Evolutionary conservation across 1,140 invertebrate genomes (phyloP).

Genomic region (Cyphomyrmex costatus): DNA sequence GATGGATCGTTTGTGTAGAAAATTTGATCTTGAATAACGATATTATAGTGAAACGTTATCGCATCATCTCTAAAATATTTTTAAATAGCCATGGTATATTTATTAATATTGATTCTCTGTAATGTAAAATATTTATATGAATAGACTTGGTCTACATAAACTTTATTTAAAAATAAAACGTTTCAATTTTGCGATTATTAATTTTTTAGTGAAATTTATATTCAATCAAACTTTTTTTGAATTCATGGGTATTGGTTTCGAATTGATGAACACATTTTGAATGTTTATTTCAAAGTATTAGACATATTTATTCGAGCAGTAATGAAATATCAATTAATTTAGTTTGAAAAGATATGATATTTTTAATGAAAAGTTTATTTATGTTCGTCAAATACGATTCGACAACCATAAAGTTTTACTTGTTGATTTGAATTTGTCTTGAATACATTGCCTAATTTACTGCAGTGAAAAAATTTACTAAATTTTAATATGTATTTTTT

Average conservation of each 20-base stretch:
- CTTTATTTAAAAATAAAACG: neutral
- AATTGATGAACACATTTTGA: neutral
- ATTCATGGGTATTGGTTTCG: neutral
- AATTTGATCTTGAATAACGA: neutral
- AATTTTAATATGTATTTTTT: no score
- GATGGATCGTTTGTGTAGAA: neutral
- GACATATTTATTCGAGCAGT: neutral
- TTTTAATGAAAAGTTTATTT: neutral
- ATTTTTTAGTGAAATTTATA: neutral
- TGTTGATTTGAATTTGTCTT: neutral
- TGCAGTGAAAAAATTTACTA: neutral
- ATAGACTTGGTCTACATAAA: neutral
- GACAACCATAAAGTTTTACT: neutral
- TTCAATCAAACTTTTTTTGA: neutral
- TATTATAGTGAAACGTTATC: neutral
- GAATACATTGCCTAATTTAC: neutral
- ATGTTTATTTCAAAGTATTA: neutral
- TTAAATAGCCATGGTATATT: neutral
- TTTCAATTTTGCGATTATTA: neutral
- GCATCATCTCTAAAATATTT: neutral
- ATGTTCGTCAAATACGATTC: conserved; percentile 3
- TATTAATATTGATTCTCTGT: neutral
- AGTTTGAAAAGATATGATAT: neutral
- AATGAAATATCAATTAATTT: neutral
- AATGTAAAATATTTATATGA: neutral